Evolutionary conservation across 2,888 invertebrate genomes (phyloP).

Genomic region (Drosophila dives): DNA sequence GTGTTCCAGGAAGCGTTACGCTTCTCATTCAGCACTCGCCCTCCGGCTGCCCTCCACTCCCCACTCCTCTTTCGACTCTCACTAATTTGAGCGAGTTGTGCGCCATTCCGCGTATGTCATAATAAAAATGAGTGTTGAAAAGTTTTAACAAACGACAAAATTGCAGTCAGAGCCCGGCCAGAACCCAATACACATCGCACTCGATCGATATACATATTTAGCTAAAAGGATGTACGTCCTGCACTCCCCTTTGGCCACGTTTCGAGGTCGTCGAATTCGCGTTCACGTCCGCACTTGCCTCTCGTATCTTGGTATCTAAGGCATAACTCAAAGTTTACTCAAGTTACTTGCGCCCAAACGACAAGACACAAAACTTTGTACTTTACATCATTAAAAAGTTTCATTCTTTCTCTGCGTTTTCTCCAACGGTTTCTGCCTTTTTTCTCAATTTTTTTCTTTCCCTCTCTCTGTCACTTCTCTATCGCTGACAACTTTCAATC

Average conservation of each 20-base stretch:
- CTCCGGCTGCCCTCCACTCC: not conserved
- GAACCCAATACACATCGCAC: no score
- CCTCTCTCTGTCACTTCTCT: not conserved
- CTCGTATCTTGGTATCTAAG: slow-evolving; percentile 52
- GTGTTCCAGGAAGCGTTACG: slow-evolving; percentile 39
- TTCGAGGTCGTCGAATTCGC: slow-evolving; percentile 67
- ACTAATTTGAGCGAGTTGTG: slow-evolving; percentile 63
- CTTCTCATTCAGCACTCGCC: not conserved
- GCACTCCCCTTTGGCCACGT: slow-evolving; percentile 19
- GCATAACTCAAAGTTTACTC: slow-evolving; percentile 80
- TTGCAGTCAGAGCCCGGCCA: slow-evolving; percentile 55
- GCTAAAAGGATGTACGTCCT: slow-evolving; percentile 64
- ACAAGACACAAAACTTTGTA: slow-evolving; percentile 82
- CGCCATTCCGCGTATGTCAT: slow-evolving; percentile 67
- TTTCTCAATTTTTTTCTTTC: slow-evolving; percentile 24
- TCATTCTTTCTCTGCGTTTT: slow-evolving; percentile 66
- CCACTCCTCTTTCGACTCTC: not conserved
- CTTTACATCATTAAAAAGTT: slow-evolving; percentile 84
- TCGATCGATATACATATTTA: slow-evolving; percentile 72
- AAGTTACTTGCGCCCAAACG: slow-evolving; percentile 72
- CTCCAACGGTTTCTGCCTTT: slow-evolving; percentile 26
- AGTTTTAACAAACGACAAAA: slow-evolving; percentile 78
- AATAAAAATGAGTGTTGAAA: slow-evolving; percentile 79
- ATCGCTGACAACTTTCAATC: slow-evolving; percentile 53
- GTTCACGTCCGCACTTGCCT: slow-evolving; percentile 31